These are phyloP conservation scores for Stegana nigrithorax DNA, from an alignment of 2,888 invertebrate species.

Conservation along the genomic window DNA sequence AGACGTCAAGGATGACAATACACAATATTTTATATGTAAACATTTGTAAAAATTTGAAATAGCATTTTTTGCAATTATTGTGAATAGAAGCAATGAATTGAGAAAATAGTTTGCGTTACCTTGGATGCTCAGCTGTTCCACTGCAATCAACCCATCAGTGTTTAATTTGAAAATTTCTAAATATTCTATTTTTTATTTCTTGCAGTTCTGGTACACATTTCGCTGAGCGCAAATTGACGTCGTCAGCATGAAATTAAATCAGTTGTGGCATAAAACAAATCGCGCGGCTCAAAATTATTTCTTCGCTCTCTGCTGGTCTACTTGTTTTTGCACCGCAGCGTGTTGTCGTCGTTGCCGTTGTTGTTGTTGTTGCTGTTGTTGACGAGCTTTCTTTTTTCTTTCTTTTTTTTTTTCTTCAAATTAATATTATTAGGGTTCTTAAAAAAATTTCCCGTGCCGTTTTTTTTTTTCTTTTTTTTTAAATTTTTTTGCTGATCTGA, in stretches of 20 bases:
- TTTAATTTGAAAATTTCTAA: slow-evolving; percentile 40
- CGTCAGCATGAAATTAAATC: slow-evolving; percentile 47
- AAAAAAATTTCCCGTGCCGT: slow-evolving; percentile 10
- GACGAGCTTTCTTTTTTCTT: slow-evolving; percentile 14
- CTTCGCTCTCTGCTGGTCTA: neutral
- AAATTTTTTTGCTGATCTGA: neutral
- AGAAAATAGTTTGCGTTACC: slow-evolving; percentile 37
- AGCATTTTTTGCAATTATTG: slow-evolving; percentile 28
- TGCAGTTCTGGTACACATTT: slow-evolving; percentile 38
- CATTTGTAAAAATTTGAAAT: slow-evolving; percentile 23
- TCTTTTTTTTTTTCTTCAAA: no score
- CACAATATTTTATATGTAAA: slow-evolving; percentile 1
- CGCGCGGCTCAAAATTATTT: slow-evolving; percentile 31
- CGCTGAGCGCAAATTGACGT: slow-evolving; percentile 37
- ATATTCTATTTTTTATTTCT: slow-evolving; percentile 24
- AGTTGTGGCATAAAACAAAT: slow-evolving; percentile 60
- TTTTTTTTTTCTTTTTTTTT: neutral
- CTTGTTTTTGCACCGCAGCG: slow-evolving; percentile 7
- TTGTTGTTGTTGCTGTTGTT: slow-evolving; percentile 21
- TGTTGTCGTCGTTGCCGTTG: no score
- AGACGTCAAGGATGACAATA: neutral
- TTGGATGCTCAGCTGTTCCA: slow-evolving; percentile 48
- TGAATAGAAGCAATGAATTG: slow-evolving; percentile 35
- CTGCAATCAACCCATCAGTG: slow-evolving; percentile 52
- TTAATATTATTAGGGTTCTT: slow-evolving; percentile 8